phyloP scores from a whole-genome alignment of 2,113 vertebrate genomes.

The Tonatia bakeri region DNA sequence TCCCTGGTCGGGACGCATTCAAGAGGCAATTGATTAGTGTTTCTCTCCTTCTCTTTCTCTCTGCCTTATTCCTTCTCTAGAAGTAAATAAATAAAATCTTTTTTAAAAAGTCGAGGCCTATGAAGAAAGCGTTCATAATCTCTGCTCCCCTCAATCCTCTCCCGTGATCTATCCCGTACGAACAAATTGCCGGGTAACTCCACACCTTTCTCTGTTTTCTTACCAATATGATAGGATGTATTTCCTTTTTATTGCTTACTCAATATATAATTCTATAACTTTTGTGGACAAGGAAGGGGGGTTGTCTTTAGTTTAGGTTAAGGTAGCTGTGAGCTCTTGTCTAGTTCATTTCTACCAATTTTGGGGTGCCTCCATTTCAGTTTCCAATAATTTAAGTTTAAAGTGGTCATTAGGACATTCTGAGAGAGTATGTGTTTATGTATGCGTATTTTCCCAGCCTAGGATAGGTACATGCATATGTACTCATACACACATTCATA shows the following conservation, averaged over 20 bases:
- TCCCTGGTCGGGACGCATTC: no score
- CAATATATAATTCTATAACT: not conserved
- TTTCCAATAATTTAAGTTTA: not conserved
- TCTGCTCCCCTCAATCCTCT: not conserved
- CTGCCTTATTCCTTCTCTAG: no score
- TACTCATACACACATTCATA: not conserved
- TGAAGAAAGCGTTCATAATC: not conserved
- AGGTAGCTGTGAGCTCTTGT: not conserved
- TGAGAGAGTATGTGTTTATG: not conserved
- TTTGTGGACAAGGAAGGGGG: not conserved
- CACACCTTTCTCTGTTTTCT: not conserved
- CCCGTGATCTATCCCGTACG: not conserved
- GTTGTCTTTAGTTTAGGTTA: not conserved
- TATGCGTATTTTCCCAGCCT: not conserved
- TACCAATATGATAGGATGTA: not conserved
- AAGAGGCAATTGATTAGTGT: no score
- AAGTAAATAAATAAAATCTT: no score
- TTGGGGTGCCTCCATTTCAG: not conserved
- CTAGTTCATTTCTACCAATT: not conserved
- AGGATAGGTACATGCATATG: not conserved
- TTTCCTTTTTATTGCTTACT: not conserved
- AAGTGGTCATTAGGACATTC: not conserved
- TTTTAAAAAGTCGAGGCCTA: not conserved
- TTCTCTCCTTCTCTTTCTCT: no score
- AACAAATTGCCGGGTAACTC: not conserved